Evolutionary conservation across 2,888 invertebrate species (phyloP).

Genomic region (Coremacera marginata): DNA sequence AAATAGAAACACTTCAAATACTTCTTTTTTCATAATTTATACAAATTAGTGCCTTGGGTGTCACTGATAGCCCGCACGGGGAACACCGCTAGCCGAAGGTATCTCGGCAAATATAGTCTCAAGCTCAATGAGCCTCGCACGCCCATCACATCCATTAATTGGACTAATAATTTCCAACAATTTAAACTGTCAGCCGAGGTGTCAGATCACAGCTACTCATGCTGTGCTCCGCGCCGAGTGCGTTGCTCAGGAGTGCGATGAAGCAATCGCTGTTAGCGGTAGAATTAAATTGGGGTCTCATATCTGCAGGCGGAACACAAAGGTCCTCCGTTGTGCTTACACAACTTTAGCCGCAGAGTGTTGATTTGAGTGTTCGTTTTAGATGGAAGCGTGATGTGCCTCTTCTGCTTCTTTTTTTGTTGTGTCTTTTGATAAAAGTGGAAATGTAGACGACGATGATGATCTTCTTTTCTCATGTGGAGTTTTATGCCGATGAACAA

Average conservation of each 20-base stretch:
- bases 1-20: slow-evolving; percentile 8
- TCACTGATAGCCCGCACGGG: slow-evolving; percentile 13
- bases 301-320: background rate
- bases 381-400: background rate
- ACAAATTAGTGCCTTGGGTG: slow-evolving; percentile 44
- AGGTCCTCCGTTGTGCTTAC: background rate
- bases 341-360: background rate
- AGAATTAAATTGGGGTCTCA: slow-evolving; percentile 15
- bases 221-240: slow-evolving; percentile 57
- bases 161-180: slow-evolving; percentile 67
- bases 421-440: no score
- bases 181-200: slow-evolving; percentile 68
- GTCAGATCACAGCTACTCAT: slow-evolving; percentile 70
- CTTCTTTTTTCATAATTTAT: slow-evolving; percentile 31
- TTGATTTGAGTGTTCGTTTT: slow-evolving; percentile 1
- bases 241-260: background rate
- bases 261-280: background rate
- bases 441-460: background rate
- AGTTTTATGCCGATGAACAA: background rate
- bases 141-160: slow-evolving; percentile 51
- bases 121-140: slow-evolving; percentile 42
- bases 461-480: background rate
- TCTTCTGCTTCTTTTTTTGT: background rate
- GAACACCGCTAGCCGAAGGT: slow-evolving; percentile 14
- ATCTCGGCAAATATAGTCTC: background rate